Conservation (phyloP, 2,113 vertebrate genomes). For the Amblyopsis rosae region DNA sequence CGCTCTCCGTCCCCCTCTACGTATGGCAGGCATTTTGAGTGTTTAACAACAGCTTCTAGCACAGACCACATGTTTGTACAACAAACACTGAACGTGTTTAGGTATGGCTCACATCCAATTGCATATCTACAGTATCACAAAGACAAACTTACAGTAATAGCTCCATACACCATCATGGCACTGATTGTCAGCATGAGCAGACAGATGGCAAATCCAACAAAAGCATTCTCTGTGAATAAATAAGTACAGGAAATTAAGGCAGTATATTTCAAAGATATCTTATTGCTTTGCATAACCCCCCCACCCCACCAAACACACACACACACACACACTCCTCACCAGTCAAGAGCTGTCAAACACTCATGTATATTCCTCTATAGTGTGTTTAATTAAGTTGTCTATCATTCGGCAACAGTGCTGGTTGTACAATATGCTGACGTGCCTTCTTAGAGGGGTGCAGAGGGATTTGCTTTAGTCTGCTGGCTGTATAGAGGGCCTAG, state of each 20-base stretch:
- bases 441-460: constrained; percentile 21
- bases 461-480: constrained; percentile 15
- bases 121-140: background rate
- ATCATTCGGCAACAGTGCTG: too few species aligned
- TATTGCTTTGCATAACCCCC: too few species aligned
- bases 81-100: background rate
- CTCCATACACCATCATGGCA: constrained; percentile 98
- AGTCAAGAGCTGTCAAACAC: too few species aligned
- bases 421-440: background rate
- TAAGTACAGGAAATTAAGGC: constrained; percentile 31
- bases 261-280: background rate
- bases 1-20: too few species aligned
- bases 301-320: too few species aligned
- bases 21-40: too few species aligned
- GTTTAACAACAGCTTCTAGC: constrained; percentile 4
- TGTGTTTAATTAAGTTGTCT: too few species aligned
- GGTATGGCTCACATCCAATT: background rate
- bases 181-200: constrained; percentile 98
- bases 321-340: too few species aligned
- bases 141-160: constrained; percentile 88
- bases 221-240: constrained; percentile 87
- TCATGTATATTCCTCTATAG: too few species aligned
- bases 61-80: constrained; percentile 23
- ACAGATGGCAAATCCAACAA: constrained; percentile 94
- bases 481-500: constrained; percentile 27